These are phyloP conservation scores for Oreohelix idahoensis DNA, from an alignment of 1,140 invertebrate genomes.

Conservation along the genomic window DNA sequence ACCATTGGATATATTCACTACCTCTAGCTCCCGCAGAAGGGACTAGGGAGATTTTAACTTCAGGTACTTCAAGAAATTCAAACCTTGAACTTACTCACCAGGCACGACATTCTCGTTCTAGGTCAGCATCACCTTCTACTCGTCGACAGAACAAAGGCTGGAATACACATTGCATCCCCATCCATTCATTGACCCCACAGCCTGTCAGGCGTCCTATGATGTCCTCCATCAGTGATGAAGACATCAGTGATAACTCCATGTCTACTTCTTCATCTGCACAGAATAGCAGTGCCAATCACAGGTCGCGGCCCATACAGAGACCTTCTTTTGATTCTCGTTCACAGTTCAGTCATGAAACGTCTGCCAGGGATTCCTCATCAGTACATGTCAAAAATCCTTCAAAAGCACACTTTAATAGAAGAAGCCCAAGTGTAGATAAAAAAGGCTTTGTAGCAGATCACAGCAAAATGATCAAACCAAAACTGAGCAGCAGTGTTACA, in stretches of 20 bases:
- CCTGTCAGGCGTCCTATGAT: slow-evolving; percentile 30
- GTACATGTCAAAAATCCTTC: background rate
- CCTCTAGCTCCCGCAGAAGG: slow-evolving; percentile 24
- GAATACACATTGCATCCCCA: slow-evolving; percentile 2
- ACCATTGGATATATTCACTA: slow-evolving; percentile 58
- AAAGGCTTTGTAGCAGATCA: background rate
- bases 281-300: background rate
- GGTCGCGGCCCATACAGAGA: slow-evolving; percentile 16
- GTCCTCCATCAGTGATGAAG: slow-evolving; percentile 2
- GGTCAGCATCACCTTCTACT: slow-evolving; percentile 16
- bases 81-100: background rate
- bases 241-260: slow-evolving; percentile 3
- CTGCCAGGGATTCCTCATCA: background rate
- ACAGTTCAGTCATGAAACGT: background rate
- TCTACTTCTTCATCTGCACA: slow-evolving; percentile 10
- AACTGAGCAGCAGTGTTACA: background rate
- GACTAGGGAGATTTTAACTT: slow-evolving; percentile 11
- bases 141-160: slow-evolving; percentile 26
- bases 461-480: background rate
- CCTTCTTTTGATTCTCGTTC: slow-evolving; percentile 15
- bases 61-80: slow-evolving; percentile 25
- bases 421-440: background rate
- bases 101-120: background rate
- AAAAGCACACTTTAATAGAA: background rate
- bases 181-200: slow-evolving; percentile 50